These are phyloP conservation scores for Callyntrura sp. DNA, from an alignment of 2,888 invertebrate genomes.

Conservation along the genomic window DNA sequence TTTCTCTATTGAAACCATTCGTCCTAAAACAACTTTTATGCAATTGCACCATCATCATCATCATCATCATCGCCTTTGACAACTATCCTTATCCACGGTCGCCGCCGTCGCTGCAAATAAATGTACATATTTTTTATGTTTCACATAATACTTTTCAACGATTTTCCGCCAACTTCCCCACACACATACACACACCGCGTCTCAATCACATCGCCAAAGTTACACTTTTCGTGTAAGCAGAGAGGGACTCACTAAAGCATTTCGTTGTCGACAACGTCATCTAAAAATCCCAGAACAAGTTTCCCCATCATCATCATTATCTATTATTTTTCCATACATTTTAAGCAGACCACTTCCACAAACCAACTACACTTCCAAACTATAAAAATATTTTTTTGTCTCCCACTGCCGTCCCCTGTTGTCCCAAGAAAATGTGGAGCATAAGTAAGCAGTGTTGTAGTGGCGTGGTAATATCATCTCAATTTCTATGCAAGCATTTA, in stretches of 20 bases:
- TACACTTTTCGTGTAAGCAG: too few species aligned
- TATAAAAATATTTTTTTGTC: too few species aligned
- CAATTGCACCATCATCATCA: constrained; percentile 36
- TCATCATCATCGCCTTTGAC: too few species aligned
- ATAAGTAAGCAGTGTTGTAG: neutral
- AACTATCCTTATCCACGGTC: too few species aligned
- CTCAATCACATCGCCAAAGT: too few species aligned
- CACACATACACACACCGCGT: too few species aligned
- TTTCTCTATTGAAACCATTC: neutral
- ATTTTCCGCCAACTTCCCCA: neutral
- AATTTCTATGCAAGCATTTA: neutral
- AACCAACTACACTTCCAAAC: constrained; percentile 24
- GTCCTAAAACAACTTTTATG: neutral
- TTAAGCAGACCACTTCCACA: neutral
- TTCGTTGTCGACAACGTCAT: constrained; percentile 5
- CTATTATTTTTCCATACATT: neutral
- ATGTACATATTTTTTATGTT: constrained; percentile 4
- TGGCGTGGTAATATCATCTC: neutral
- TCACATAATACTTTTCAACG: neutral
- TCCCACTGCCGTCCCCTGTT: neutral
- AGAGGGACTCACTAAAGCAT: too few species aligned
- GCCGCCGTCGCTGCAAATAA: neutral
- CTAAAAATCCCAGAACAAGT: constrained; percentile 1
- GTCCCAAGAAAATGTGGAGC: constrained; percentile 28
- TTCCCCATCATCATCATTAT: neutral